Evolutionary conservation across 2,888 invertebrate genomes (phyloP).

Genomic region (Mimachlamys varia): DNA sequence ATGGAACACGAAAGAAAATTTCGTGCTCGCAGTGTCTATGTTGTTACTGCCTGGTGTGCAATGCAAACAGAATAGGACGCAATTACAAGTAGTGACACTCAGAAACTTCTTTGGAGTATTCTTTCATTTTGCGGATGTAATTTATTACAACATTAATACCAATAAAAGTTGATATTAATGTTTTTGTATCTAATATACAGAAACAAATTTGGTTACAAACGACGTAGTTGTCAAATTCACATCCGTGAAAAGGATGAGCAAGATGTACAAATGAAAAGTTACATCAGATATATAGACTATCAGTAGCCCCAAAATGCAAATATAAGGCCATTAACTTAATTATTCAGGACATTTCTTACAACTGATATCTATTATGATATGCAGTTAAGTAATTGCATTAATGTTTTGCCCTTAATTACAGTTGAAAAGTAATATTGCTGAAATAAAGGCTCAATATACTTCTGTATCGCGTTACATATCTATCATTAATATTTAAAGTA

Average conservation of each 20-base stretch:
- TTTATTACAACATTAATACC: not conserved
- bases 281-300: too few relatives aligned
- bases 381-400: too few relatives aligned
- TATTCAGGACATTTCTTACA: too few relatives aligned
- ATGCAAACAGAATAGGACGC: not conserved
- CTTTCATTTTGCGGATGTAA: not conserved
- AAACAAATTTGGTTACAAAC: not conserved
- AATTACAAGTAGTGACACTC: not conserved
- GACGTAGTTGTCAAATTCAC: not conserved
- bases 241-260: not conserved
- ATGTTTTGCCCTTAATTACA: too few relatives aligned
- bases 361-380: too few relatives aligned
- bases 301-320: not conserved
- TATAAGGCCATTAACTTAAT: not conserved
- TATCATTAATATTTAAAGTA: too few relatives aligned
- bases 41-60: not conserved
- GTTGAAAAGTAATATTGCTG: too few relatives aligned
- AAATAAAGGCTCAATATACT: too few relatives aligned
- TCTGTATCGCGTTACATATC: too few relatives aligned
- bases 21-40: slow-evolving; percentile 25
- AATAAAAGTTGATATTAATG: not conserved
- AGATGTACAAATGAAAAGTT: not conserved
- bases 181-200: not conserved
- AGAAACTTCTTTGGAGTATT: not conserved
- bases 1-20: slow-evolving; percentile 34